These are phyloP conservation scores for Zoanthus sociatus DNA, from an alignment of 92 coral and sea anemone genomes.

Conservation along the genomic window DNA sequence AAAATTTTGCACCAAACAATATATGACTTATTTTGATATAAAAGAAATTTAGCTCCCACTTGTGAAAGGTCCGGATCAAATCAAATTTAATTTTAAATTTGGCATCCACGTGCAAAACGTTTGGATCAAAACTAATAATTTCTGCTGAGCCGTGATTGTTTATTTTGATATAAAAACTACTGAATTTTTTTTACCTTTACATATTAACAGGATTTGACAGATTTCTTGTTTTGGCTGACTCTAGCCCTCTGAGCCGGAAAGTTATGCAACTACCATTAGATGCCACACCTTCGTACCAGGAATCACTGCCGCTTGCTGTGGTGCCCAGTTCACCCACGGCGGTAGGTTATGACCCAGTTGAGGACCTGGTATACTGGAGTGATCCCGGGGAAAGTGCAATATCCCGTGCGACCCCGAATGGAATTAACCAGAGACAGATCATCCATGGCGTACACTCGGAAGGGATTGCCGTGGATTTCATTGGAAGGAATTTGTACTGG, in stretches of 20 bases:
- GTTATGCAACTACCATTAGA: slow-evolving; percentile 16
- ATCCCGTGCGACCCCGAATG: slow-evolving; percentile 11
- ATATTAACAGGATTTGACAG: neutral
- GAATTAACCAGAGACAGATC: neutral
- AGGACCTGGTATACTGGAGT: slow-evolving; percentile 28
- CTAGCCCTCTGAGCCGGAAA: neutral
- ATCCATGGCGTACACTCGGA: neutral
- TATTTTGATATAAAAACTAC: too few relatives aligned
- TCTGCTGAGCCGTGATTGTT: too few relatives aligned
- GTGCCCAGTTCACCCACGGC: slow-evolving; percentile 2
- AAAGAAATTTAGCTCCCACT: too few relatives aligned
- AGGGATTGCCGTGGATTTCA: slow-evolving; percentile 18
- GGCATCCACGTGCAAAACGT: too few relatives aligned
- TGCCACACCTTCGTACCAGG: slow-evolving; percentile 1
- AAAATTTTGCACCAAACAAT: too few relatives aligned
- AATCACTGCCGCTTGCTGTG: slow-evolving; percentile 12
- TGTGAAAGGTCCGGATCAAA: too few relatives aligned
- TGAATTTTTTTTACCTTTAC: too few relatives aligned
- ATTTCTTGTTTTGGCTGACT: slow-evolving; percentile 21
- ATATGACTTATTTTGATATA: too few relatives aligned
- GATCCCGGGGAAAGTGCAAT: slow-evolving; percentile 5
- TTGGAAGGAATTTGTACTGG: slow-evolving; percentile 25
- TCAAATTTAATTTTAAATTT: too few relatives aligned
- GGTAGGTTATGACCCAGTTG: slow-evolving; percentile 15
- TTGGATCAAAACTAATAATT: too few relatives aligned